Base-by-base conservation (phyloP, 2,113 vertebrate species). In the Nycticebus coucang region DNA sequence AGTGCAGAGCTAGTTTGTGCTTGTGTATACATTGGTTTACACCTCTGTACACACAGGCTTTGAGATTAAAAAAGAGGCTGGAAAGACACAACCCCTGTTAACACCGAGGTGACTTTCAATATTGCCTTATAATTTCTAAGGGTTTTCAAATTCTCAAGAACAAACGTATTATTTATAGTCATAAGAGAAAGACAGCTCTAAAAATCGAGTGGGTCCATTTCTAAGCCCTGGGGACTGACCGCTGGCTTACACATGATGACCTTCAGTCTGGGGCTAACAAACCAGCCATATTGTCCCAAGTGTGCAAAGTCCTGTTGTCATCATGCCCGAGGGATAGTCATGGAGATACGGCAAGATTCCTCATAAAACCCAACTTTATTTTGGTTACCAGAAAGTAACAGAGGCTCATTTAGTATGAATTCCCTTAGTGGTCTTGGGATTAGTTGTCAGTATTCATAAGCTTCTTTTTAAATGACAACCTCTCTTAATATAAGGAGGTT, bases 371-470 rank as follows among this genome's bases (percentile, higher is more conserved):
- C 7, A 53, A 57, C 45, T 77, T 90, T 21, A 59, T 53, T 66
- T 95, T 91, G 77, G 45, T 81, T 57, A 78, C 55, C 19, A 68
- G 35, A 66, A 95, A 90, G 68, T 91, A 91, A 83, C 1, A 35
- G 28, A 83, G 28, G 14, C 15, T 19, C n/a, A 90, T 92, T 92
- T 22, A 55, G n/a, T 78, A 78, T 19, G n/a, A 78, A 84, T 88
- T 79, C 7, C 90, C 35, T 94, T 68, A 87, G 21, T 94, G 60
- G 83, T 19, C 7, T 53, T 81, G 4, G 15, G 19, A 22, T 55
- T 88, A 7, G 22, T n/a, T 87, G 18, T 87, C 41, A 71, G 19
- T 59, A 91, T 87, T 84, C 13, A 66, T 9, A 26, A 24, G 22
- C 53, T 88, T 88, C 45, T 94, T 83, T 91, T 87, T 37, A 78